Evolutionary conservation across 2,113 vertebrate species (phyloP), one percentile per base, ranked within the genome.

Genomic region (Megaceryle maxima): DNA sequence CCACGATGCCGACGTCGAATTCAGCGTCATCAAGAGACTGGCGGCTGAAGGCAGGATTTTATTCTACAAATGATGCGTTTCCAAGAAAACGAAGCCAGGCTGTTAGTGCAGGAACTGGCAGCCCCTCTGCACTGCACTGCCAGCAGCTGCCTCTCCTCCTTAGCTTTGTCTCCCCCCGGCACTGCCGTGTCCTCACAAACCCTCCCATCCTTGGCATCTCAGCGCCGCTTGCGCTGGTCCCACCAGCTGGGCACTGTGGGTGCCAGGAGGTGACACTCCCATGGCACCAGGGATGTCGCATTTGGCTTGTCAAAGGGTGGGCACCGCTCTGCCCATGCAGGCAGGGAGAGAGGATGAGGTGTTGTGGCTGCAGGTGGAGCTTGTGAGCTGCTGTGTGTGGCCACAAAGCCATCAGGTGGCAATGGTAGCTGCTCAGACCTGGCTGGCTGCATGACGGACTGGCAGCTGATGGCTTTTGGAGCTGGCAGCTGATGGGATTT

Each of bases 1-100:
- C 33, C 98, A 98, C 19, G 97, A 96, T 0, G 98, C 98, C 2
- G 97, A 98, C 4, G 94, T 93, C 0, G 98, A 99, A 87, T 97
- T 84, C 4, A 20, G 94, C n/a, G 48, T 99, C 89, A 98, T 98
- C 11, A 15, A 86, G 29, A 97, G 68, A 50, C 94, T 98, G n/a
- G 88, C 90, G 57, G 69, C 66, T 0, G 97, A 98, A 70, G 98
- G 98, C 78, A 99, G 98, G 92, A 98, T 99, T 92, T 92, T 55
- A 18, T 97, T 98, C 59, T 95, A 98, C 81, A 83, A 63, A 35
- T 95, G 79, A 93, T 12, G 26, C 6, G 13, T 35, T 82, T n/a
- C 35, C 39, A 76, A 46, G 22, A 82, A 79, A 35, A 43, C 16
- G 20, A 41, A 72, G 70, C 33, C 51, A 73, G 43, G 17, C 15